These are phyloP conservation scores for Danaus melanippus DNA, from an alignment of 1,140 invertebrate species.

Conservation along the genomic window DNA sequence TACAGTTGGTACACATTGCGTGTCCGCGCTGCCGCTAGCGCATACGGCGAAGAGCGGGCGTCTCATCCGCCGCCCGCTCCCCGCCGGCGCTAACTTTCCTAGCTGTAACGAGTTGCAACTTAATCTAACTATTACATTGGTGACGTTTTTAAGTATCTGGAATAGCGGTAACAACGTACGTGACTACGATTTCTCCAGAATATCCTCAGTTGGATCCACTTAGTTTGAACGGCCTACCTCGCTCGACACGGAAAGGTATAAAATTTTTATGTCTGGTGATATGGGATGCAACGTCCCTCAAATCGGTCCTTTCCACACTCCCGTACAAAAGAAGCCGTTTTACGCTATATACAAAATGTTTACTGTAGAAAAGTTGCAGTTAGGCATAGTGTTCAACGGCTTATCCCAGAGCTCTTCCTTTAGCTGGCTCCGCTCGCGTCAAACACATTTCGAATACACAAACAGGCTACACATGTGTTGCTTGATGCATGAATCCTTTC, in stretches of 20 bases:
- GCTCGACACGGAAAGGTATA: conserved; percentile 71
- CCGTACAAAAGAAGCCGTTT: conserved; percentile 41
- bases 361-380: not conserved
- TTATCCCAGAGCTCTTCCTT: conserved; percentile 36
- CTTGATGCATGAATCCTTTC: conserved; percentile 61
- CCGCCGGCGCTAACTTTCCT: conserved; percentile 45
- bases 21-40: conserved; percentile 48
- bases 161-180: conserved; percentile 68
- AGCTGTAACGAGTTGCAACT: conserved; percentile 66
- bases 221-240: conserved; percentile 68
- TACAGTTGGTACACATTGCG: conserved; percentile 52
- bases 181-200: conserved; percentile 67
- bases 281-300: conserved; percentile 67
- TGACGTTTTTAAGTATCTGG: conserved; percentile 65
- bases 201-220: conserved; percentile 63
- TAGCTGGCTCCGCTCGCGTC: conserved; percentile 68
- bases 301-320: conserved; percentile 50
- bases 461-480: conserved; percentile 34
- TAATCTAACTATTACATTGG: conserved; percentile 56
- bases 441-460: conserved; percentile 50
- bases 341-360: conserved; percentile 20
- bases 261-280: conserved; percentile 68
- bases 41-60: conserved; percentile 51
- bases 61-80: conserved; percentile 37
- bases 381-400: conserved; percentile 33